Base-by-base conservation (phyloP, 2,797 vertebrate genomes). In the Carcharodon carcharias region DNA sequence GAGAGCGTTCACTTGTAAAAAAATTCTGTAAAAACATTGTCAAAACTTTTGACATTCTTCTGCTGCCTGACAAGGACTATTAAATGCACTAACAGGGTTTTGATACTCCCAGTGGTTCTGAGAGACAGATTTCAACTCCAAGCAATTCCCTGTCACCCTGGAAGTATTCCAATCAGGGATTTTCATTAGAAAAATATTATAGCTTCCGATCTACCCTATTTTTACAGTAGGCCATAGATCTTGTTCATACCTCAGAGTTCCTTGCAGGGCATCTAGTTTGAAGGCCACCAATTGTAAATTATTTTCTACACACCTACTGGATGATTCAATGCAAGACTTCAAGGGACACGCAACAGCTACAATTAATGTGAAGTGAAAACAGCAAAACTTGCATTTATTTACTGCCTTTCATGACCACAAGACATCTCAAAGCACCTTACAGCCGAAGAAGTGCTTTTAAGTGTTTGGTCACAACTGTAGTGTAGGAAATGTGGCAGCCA, bases 131-230 rank as follows among this genome's bases (percentile, higher is more conserved):
- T 93, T 67, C 63, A 67, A 93, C n/a, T 93, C 21, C 9, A 67
- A 65, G 9, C 18, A 40, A 11, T 67, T 93, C 91, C 31, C 40
- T 93, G n/a, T 67, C 91, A 67, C 3, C 5, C 91, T 93, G 91
- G 63, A 67, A 65, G 45, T 65, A 93, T 67, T 67, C 91, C 63
- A 93, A 93, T 67, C 91, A 67, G 63, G n/a, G 91, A 93, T 26
- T 93, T 67, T 45, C 91, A 67, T 26, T 45, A 45, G n/a, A 67
- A 93, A 65, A 93, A 93, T 45, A 0, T 67, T 93, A 67, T 1
- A 65, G n/a, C 45, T 93, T 61, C 8, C 40, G 31, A 92, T 26
- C 61, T 67, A 93, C 40, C n/a, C 61, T 93, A 67, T 67, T 93
- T 93, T 67, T 12, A 40, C 91, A 67, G n/a, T 67, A 45, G n/a